Evolutionary conservation across 2,888 invertebrate genomes (phyloP).

Genomic region (Masnerella sp.): DNA sequence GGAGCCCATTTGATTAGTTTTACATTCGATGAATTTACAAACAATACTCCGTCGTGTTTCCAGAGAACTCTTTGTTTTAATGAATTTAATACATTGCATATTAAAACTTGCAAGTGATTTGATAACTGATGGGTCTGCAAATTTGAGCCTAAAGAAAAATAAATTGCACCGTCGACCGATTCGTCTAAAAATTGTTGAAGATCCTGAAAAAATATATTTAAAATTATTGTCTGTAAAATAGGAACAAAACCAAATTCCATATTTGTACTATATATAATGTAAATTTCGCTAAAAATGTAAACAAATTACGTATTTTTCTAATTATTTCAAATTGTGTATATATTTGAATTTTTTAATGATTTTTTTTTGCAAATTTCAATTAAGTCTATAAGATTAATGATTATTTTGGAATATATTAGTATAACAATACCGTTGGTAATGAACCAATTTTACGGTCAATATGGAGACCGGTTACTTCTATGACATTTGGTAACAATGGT

Average conservation of each 20-base stretch:
- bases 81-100: constrained; percentile 72
- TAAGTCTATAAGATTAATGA: too few species aligned
- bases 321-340: too few species aligned
- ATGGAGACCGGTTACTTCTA: constrained; percentile 73
- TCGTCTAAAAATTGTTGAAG: constrained; percentile 73
- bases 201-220: constrained; percentile 65
- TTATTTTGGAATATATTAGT: too few species aligned
- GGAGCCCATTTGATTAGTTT: constrained; percentile 76
- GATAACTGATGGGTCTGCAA: constrained; percentile 75
- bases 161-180: constrained; percentile 73
- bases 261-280: too few species aligned
- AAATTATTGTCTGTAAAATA: not conserved
- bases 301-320: too few species aligned
- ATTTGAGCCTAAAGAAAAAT: constrained; percentile 77
- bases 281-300: too few species aligned
- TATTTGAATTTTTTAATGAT: too few species aligned
- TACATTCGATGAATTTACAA: constrained; percentile 73
- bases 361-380: too few species aligned
- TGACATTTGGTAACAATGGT: constrained; percentile 71
- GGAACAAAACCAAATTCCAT: too few species aligned
- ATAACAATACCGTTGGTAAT: constrained; percentile 69
- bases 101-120: constrained; percentile 57
- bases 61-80: constrained; percentile 75
- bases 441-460: constrained; percentile 62
- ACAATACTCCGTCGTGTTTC: constrained; percentile 72